These are phyloP conservation scores for Carassius gibelio DNA, from an alignment of 2,113 vertebrate species.

Conservation along the genomic window DNA sequence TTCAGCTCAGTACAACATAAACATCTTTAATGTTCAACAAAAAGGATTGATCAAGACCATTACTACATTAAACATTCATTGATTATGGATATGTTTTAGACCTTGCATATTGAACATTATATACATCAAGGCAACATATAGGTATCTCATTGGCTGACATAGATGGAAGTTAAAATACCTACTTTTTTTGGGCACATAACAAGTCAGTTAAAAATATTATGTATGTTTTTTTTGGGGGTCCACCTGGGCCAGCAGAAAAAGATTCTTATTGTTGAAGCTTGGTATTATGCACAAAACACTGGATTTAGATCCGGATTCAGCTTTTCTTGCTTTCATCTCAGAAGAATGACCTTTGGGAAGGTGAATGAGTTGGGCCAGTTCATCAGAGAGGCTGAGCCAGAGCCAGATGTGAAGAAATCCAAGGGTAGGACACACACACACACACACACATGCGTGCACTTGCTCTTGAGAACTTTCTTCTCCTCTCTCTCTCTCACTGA, in stretches of 20 bases:
- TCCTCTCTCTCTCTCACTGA: background rate
- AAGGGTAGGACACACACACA: slow-evolving; percentile 78
- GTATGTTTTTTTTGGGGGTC: background rate
- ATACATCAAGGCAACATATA: no score
- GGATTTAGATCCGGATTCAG: background rate
- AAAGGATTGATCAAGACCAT: background rate
- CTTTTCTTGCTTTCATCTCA: slow-evolving; percentile 67
- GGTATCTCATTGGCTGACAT: no score
- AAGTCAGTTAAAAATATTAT: background rate
- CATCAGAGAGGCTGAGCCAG: slow-evolving; percentile 96
- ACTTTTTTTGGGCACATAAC: background rate
- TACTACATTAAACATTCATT: background rate
- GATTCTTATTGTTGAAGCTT: background rate
- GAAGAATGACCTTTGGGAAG: slow-evolving; percentile 97
- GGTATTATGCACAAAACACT: background rate
- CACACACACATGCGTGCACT: background rate
- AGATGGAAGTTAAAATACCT: no score
- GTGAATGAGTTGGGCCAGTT: slow-evolving; percentile 97
- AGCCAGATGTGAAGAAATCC: slow-evolving; percentile 97
- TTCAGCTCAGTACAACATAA: background rate
- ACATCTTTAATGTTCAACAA: background rate
- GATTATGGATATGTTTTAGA: background rate
- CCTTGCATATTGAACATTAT: background rate
- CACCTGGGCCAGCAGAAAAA: background rate
- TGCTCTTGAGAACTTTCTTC: background rate